phyloP scores from a whole-genome alignment of 2,888 invertebrate species.

The Digitonthophagus gazella region DNA sequence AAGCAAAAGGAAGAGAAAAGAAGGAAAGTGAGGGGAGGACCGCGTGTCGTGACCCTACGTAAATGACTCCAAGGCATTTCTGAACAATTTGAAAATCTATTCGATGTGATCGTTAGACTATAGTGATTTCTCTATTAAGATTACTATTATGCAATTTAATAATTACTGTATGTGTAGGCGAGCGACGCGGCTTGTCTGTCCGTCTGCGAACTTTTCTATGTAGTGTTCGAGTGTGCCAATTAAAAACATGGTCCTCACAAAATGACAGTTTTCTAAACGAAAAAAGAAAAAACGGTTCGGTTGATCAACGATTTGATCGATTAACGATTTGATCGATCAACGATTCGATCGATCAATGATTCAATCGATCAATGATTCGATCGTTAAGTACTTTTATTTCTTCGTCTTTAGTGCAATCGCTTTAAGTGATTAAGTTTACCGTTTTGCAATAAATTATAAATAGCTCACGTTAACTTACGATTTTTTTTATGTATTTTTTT shows the following conservation, averaged over 20 bases:
- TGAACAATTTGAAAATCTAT: constrained; percentile 33
- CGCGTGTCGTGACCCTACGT: constrained; percentile 25
- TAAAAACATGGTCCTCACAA: constrained; percentile 30
- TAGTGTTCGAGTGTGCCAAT: constrained; percentile 22
- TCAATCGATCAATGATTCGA: background rate
- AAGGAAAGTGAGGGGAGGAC: constrained; percentile 12
- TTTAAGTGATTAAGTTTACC: constrained; percentile 6
- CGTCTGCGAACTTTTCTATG: constrained; percentile 9
- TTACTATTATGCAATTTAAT: constrained; percentile 1
- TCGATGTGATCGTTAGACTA: constrained; percentile 46
- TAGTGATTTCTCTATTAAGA: constrained; percentile 37
- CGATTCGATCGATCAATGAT: background rate
- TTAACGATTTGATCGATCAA: background rate
- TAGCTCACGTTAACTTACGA: background rate
- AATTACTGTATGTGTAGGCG: constrained; percentile 31
- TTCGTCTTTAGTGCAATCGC: constrained; percentile 5
- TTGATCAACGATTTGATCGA: background rate
- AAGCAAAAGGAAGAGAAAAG: constrained; percentile 14
- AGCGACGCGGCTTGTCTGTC: constrained; percentile 22
- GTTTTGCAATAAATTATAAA: constrained; percentile 4
- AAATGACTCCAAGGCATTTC: constrained; percentile 34
- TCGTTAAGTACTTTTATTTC: constrained; percentile 13
- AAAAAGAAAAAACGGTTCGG: background rate
- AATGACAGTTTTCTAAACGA: constrained; percentile 16
- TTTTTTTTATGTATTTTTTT: constrained; percentile 7